Evolutionary conservation across 2,797 vertebrate species (phyloP).

Genomic region (Hafferia zeledoni): DNA sequence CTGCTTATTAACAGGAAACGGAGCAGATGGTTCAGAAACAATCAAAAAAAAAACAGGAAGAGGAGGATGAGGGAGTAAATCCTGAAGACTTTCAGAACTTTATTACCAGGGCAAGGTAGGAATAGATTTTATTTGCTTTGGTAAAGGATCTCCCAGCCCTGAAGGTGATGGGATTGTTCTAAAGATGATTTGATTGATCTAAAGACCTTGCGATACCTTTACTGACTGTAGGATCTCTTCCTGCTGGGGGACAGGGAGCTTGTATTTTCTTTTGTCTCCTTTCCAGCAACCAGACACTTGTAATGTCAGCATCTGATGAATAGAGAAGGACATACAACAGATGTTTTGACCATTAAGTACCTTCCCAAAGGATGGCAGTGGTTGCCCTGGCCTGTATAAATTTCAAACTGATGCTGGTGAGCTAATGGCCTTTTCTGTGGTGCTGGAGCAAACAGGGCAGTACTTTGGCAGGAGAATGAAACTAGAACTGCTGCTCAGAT

Average conservation of each 20-base stretch:
- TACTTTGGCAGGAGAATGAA: background rate
- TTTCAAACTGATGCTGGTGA: background rate
- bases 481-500: background rate
- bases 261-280: background rate
- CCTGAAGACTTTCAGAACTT: conserved; percentile 87
- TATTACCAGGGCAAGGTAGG: conserved; percentile 88
- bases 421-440: background rate
- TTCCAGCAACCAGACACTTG: background rate
- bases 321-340: background rate
- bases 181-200: background rate
- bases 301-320: background rate
- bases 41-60: conserved; percentile 77
- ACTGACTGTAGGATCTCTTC: background rate
- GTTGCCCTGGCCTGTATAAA: background rate
- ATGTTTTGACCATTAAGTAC: background rate
- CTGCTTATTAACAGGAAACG: conserved; percentile 85
- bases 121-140: conserved; percentile 8
- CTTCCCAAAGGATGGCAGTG: background rate
- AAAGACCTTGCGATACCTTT: background rate
- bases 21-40: conserved; percentile 84
- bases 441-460: background rate
- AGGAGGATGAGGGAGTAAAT: conserved; percentile 82
- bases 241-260: background rate
- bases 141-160: background rate
- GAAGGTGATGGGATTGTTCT: background rate